phyloP scores from a whole-genome alignment of 2,888 invertebrate genomes.

The Melangyna quadrimaculata region DNA sequence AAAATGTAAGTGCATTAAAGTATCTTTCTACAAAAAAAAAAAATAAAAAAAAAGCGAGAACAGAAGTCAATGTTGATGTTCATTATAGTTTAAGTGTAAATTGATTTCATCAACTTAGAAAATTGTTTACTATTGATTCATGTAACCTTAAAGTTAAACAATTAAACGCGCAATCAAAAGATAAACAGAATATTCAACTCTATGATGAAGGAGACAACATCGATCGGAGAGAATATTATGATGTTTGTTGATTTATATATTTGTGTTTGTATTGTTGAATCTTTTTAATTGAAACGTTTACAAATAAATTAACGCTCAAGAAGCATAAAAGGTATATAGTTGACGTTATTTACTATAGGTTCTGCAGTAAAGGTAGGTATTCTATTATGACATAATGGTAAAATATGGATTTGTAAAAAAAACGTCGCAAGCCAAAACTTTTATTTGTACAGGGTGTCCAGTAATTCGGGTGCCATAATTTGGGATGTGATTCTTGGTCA shows the following conservation, averaged over 20 bases:
- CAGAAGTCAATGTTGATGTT: constrained; percentile 64
- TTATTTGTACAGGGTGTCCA: too few relatives aligned
- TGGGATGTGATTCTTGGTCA: too few relatives aligned
- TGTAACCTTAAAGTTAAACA: constrained; percentile 48
- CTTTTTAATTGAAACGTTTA: constrained; percentile 39
- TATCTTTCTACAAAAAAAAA: constrained; percentile 22
- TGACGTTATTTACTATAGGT: background rate
- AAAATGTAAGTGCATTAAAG: constrained; percentile 10
- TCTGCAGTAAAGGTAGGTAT: background rate
- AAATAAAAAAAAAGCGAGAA: constrained; percentile 14
- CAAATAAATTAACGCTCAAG: constrained; percentile 32
- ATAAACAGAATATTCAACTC: constrained; percentile 2
- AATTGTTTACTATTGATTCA: constrained; percentile 36
- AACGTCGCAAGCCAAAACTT: background rate
- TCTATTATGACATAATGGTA: background rate
- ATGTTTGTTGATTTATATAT: constrained; percentile 31
- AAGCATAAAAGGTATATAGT: background rate
- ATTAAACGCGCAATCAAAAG: constrained; percentile 36
- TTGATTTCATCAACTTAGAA: constrained; percentile 58
- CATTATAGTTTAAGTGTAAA: constrained; percentile 64
- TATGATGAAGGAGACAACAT: constrained; percentile 5
- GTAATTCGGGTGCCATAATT: too few relatives aligned
- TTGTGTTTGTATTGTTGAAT: background rate
- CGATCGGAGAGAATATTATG: background rate
- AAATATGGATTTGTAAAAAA: background rate